Percentiles rank a stretch among this genome's conserved stretches.
These are phyloP conservation scores for Ceratosolen fusciceps DNA, from an alignment of 1,140 invertebrate species.

Conservation along the genomic window DNA sequence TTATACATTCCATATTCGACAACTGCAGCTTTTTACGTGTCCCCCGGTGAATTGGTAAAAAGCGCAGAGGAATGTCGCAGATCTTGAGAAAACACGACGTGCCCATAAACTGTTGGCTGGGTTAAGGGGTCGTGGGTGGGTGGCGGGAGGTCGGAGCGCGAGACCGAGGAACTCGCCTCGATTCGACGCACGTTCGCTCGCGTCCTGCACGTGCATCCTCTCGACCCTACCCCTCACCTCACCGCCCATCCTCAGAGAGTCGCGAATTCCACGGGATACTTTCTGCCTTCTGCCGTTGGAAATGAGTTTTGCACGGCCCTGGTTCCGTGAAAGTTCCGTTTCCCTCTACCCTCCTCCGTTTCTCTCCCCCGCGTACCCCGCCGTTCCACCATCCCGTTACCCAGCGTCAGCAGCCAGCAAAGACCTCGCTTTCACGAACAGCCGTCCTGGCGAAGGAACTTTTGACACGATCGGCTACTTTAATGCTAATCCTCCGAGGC, in stretches of 20 bases:
- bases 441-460: slow-evolving; percentile 19
- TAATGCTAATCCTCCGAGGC: slow-evolving; percentile 20
- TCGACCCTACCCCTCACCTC: neutral
- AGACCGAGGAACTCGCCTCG: neutral
- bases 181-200: slow-evolving; percentile 32
- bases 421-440: slow-evolving; percentile 14
- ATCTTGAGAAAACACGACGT: slow-evolving; percentile 12
- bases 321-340: too few relatives aligned
- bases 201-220: neutral
- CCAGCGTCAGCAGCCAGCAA: neutral
- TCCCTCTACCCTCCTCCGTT: neutral
- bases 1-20: slow-evolving; percentile 20
- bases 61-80: neutral
- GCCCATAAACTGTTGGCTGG: neutral
- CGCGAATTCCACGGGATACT: too few relatives aligned
- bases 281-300: too few relatives aligned
- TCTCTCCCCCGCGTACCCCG: neutral
- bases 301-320: too few relatives aligned
- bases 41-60: neutral
- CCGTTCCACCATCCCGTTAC: neutral
- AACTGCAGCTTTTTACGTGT: slow-evolving; percentile 7
- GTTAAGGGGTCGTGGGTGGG: too few relatives aligned
- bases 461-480: slow-evolving; percentile 10
- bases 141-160: too few relatives aligned
- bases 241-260: neutral